Evolutionary conservation across 2,797 vertebrate genomes (phyloP).

Genomic region (Lithobates sylvaticus): DNA sequence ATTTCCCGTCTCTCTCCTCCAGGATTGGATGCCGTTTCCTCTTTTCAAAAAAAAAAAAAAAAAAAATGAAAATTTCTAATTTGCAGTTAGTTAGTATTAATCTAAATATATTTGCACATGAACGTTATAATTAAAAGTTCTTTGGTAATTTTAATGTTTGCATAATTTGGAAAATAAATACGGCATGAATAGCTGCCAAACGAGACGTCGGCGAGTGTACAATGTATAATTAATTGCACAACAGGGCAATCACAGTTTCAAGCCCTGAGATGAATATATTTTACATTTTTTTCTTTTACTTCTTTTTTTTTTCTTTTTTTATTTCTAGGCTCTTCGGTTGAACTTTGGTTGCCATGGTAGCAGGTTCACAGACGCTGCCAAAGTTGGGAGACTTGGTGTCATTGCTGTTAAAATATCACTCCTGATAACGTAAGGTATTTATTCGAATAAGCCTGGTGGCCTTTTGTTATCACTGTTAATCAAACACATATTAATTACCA

Average conservation of each 20-base stretch:
- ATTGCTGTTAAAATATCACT: too few relatives aligned
- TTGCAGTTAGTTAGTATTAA: conserved; percentile 9
- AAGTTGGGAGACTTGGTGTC: background rate
- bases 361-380: background rate
- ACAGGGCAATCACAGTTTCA: background rate
- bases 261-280: background rate
- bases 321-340: background rate
- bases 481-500: too few relatives aligned
- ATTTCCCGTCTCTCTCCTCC: conserved; percentile 13
- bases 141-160: conserved; percentile 33
- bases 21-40: background rate
- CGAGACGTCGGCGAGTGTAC: background rate
- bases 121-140: conserved; percentile 46
- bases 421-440: too few relatives aligned
- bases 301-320: background rate
- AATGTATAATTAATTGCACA: conserved; percentile 23
- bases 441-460: too few relatives aligned
- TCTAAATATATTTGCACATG: conserved; percentile 40
- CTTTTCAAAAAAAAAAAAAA: conserved; percentile 10
- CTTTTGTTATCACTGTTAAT: too few relatives aligned
- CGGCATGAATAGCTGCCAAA: conserved; percentile 21
- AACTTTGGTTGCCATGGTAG: conserved; percentile 18
- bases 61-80: conserved; percentile 11
- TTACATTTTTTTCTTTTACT: background rate
- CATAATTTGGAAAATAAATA: conserved; percentile 36